Evolutionary conservation across 2,113 vertebrate species (phyloP).

Genomic region (Calidris pygmaea): DNA sequence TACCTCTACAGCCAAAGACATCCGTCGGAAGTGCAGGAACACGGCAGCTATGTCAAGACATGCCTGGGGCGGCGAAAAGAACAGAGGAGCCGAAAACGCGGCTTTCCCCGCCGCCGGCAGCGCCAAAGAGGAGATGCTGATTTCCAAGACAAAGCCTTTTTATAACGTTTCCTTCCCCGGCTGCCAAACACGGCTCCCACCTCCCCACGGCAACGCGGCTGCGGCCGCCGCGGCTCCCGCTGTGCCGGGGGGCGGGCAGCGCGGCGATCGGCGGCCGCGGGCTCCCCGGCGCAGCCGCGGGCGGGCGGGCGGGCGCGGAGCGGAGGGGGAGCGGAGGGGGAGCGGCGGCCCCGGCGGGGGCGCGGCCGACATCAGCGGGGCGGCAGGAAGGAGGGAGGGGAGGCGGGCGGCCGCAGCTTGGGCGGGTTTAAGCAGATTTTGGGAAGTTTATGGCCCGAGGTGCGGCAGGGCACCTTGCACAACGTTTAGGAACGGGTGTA

Average conservation of each 20-base stretch:
- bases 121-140: constrained; percentile 45
- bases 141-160: constrained; percentile 72
- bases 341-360: constrained; percentile 44
- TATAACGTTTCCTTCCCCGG: constrained; percentile 2
- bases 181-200: constrained; percentile 65
- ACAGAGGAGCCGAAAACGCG: background rate
- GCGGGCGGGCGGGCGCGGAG: background rate
- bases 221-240: constrained; percentile 8
- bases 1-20: background rate
- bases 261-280: background rate
- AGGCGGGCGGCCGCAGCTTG: constrained; percentile 54
- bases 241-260: background rate
- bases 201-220: constrained; percentile 29
- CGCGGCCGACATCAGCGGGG: constrained; percentile 74
- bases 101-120: constrained; percentile 37
- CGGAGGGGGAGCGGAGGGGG: background rate
- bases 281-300: background rate
- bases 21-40: constrained; percentile 33
- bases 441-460: background rate
- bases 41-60: constrained; percentile 57
- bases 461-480: background rate
- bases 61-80: constrained; percentile 51
- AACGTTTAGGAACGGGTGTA: fast-evolving
- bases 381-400: constrained; percentile 55
- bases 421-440: background rate